These are phyloP conservation scores for Geococcyx californianus DNA, from an alignment of 2,113 vertebrate genomes.

Conservation along the genomic window DNA sequence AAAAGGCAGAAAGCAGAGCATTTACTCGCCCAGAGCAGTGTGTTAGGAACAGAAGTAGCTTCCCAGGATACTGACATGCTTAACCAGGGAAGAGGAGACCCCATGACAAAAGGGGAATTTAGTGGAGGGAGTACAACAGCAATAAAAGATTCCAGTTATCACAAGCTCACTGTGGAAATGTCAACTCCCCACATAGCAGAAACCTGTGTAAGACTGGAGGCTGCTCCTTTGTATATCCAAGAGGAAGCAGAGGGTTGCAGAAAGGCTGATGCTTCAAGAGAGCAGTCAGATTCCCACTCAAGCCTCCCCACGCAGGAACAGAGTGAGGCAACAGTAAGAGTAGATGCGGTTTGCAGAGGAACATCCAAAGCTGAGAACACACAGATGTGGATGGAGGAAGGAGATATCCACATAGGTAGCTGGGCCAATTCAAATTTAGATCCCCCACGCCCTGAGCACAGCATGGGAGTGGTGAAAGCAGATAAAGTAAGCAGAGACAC, in stretches of 20 bases:
- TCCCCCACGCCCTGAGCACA: not conserved
- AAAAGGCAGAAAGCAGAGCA: constrained; percentile 1
- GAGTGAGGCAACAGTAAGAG: not conserved
- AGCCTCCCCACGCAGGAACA: not conserved
- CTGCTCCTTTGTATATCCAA: not conserved
- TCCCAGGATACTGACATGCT: not conserved
- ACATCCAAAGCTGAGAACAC: not conserved
- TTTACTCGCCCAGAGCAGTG: not conserved
- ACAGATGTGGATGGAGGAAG: not conserved
- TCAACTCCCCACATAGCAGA: not conserved
- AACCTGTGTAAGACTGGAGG: not conserved
- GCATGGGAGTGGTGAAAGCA: not conserved
- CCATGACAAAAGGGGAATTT: not conserved
- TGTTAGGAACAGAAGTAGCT: not conserved
- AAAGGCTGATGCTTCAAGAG: not conserved
- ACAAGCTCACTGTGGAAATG: not conserved
- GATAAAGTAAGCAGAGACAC: not conserved
- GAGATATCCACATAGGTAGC: not conserved
- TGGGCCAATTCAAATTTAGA: not conserved
- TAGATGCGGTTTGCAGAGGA: not conserved
- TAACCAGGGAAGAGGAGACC: not conserved
- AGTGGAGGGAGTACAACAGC: not conserved
- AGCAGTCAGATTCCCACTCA: not conserved
- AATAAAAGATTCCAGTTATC: not conserved
- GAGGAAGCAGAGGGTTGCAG: constrained; percentile 4